phyloP scores from a whole-genome alignment of 1,140 invertebrate species.

The Drosophila ficusphila region DNA sequence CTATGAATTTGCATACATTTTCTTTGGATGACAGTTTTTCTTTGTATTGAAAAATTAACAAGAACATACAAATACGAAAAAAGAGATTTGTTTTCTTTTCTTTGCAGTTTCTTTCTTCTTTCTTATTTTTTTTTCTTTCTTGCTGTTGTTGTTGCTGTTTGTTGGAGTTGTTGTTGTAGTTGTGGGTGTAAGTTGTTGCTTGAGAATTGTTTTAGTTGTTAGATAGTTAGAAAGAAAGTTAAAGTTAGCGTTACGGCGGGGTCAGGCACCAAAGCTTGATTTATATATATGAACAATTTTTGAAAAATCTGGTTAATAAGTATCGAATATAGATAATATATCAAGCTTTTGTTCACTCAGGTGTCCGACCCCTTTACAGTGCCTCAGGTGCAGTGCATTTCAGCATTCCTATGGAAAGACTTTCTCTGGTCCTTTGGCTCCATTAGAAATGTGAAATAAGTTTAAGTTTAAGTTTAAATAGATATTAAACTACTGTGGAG shows the following conservation, averaged over 20 bases:
- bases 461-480: conserved; percentile 27
- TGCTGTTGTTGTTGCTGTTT: conserved; percentile 52
- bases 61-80: conserved; percentile 84
- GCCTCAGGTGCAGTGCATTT: conserved; percentile 45
- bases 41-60: conserved; percentile 82
- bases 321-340: conserved; percentile 1
- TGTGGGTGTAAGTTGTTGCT: conserved; percentile 61
- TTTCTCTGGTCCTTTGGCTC: conserved; percentile 33
- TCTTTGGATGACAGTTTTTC: conserved; percentile 83
- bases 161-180: conserved; percentile 56
- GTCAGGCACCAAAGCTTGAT: conserved; percentile 18
- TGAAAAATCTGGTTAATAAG: neutral
- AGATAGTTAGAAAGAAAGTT: conserved; percentile 71
- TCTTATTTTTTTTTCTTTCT: conserved; percentile 26
- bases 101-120: conserved; percentile 46
- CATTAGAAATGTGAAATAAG: conserved; percentile 47
- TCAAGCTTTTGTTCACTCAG: conserved; percentile 13
- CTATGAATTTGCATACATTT: conserved; percentile 83
- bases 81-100: conserved; percentile 78
- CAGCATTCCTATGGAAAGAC: conserved; percentile 48
- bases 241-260: conserved; percentile 50
- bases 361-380: conserved; percentile 24
- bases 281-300: conserved; percentile 4
- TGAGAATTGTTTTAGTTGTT: conserved; percentile 56
- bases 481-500: conserved; percentile 51